Percentiles rank a stretch among this genome's conserved stretches.
These are phyloP conservation scores for Hydroisotoma schaefferi DNA, from an alignment of 2,888 invertebrate species.

Conservation along the genomic window DNA sequence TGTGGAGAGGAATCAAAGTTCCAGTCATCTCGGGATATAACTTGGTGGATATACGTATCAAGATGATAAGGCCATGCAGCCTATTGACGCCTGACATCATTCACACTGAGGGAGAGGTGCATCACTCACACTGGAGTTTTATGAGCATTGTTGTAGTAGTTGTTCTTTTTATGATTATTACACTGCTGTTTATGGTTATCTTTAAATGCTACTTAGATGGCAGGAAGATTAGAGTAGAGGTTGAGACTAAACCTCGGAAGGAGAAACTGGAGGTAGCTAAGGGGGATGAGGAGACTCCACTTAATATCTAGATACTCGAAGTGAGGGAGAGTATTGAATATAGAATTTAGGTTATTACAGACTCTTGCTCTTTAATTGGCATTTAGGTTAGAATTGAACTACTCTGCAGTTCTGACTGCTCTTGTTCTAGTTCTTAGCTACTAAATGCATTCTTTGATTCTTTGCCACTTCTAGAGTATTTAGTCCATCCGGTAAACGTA, in stretches of 20 bases:
- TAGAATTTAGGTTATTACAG: too few relatives aligned
- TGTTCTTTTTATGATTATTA: neutral
- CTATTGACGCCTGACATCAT: neutral
- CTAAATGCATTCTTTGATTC: too few relatives aligned
- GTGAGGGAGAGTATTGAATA: constrained; percentile 2
- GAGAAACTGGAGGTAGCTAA: neutral
- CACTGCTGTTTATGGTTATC: neutral
- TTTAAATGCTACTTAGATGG: neutral
- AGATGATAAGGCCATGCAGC: neutral
- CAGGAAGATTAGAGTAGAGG: neutral
- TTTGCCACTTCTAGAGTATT: too few relatives aligned
- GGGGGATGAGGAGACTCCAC: neutral
- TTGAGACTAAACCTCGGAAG: neutral
- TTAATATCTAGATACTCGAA: neutral
- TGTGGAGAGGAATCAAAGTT: constrained; percentile 12
- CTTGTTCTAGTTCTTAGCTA: too few relatives aligned
- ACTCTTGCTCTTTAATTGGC: too few relatives aligned
- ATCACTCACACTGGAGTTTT: too few relatives aligned
- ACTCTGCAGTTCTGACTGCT: too few relatives aligned
- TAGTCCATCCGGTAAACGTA: too few relatives aligned
- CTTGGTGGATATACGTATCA: neutral
- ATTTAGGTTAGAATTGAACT: too few relatives aligned
- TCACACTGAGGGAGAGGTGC: neutral
- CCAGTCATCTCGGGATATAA: constrained; percentile 5
- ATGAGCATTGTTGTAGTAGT: neutral